Base-by-base conservation (phyloP, 2,888 invertebrate genomes). In the Lasioglossum calceatum region DNA sequence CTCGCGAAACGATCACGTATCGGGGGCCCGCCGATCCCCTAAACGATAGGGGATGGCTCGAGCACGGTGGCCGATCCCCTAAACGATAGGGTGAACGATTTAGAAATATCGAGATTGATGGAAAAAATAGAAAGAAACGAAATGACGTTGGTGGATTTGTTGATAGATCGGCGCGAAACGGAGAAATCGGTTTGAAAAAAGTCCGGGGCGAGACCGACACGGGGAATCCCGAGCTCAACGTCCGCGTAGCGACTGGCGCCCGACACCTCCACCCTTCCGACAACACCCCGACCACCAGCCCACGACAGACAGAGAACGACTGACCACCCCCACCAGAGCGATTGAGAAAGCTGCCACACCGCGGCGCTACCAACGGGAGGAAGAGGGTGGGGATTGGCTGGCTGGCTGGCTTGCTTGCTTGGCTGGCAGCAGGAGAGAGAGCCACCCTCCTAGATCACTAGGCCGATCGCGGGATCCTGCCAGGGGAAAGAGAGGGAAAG, bases 221-320 rank as follows among this genome's bases (percentile, higher is more conserved):
- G 71, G 88, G 82, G 82, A 91, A 89, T 87, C 88, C 82, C 93
- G 86, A 91, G 91, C 89, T 90, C 91, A 92, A 91, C 92, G 92
- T 91, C 89, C 94, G 91, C 90, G 92, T 91, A 93, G 92, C 92
- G 93, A 94, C 94, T 94, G 93, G 92, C 92, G 93, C 93, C 93
- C 88, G 92, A 93, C 92, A 93, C 93, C 92, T 90, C 93, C 94
- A 94, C 94, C 93, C 94, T 92, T 89, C 91, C 92, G 93, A 91
- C 92, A 91, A 92, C 92, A 91, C 92, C 89, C 93, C 92, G 89
- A 91, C 88, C 89, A 89, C 88, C 82, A 36, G 47, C 91, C 81
- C 87, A 75, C 83, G 77, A 77, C 74, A 80, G 88, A 89, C 79
- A 84, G 71, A 88, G 87, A 83, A 44, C 80, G 84, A 87, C 88